These are phyloP conservation scores for Pantherophis vulpinus DNA, from an alignment of 2,797 vertebrate genomes.

Conservation along the genomic window DNA sequence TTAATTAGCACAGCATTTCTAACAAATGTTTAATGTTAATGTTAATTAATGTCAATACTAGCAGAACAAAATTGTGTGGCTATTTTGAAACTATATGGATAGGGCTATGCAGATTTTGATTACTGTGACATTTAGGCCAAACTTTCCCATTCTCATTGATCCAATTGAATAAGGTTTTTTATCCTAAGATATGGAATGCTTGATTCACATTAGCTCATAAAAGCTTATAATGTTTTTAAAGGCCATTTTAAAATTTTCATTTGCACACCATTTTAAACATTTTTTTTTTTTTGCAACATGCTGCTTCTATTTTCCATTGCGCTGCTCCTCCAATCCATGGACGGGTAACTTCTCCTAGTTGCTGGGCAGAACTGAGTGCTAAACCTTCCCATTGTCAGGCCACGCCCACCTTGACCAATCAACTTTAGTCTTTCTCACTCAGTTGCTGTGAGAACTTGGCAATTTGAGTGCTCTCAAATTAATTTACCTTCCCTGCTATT, in stretches of 20 bases:
- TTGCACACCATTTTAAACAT: too few relatives aligned
- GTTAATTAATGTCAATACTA: not conserved
- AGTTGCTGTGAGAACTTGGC: too few relatives aligned
- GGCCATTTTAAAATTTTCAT: not conserved
- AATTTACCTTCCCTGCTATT: too few relatives aligned
- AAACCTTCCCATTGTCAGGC: too few relatives aligned
- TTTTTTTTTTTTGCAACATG: not conserved
- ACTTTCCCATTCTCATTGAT: not conserved
- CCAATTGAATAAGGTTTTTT: not conserved
- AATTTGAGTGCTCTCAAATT: too few relatives aligned
- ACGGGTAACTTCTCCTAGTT: too few relatives aligned
- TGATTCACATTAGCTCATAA: not conserved
- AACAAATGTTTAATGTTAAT: not conserved
- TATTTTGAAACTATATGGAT: not conserved
- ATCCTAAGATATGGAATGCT: not conserved
- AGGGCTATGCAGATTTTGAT: not conserved
- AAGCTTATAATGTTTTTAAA: not conserved
- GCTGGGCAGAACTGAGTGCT: too few relatives aligned
- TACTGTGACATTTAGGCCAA: not conserved
- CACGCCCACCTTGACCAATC: too few relatives aligned
- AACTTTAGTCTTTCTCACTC: too few relatives aligned
- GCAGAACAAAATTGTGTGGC: not conserved
- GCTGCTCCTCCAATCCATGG: too few relatives aligned
- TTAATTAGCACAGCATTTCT: not conserved
- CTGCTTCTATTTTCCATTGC: not conserved